These are phyloP conservation scores for Drosophila orosa DNA, from an alignment of 1,140 invertebrate species.

Conservation along the genomic window DNA sequence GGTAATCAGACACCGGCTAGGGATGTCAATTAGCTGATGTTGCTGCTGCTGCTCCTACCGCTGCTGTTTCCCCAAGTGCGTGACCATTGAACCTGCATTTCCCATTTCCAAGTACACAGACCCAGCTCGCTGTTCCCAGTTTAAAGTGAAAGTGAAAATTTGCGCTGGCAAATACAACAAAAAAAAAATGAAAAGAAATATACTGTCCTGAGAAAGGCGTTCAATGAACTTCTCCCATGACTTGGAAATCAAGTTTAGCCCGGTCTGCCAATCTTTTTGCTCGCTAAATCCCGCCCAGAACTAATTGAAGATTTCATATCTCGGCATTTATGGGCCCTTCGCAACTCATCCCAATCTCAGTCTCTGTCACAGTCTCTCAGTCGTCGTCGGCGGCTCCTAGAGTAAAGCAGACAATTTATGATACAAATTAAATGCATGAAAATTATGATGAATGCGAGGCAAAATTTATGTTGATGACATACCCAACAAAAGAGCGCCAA, in stretches of 20 bases:
- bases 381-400: slow-evolving; percentile 34
- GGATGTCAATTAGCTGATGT: slow-evolving; percentile 49
- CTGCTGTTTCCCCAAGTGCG: slow-evolving; percentile 47
- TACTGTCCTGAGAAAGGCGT: slow-evolving; percentile 24
- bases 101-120: slow-evolving; percentile 26
- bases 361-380: slow-evolving; percentile 24
- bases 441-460: slow-evolving; percentile 80
- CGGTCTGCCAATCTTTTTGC: not conserved
- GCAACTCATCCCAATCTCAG: slow-evolving; percentile 47
- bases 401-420: slow-evolving; percentile 69
- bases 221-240: slow-evolving; percentile 27
- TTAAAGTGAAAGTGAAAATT: slow-evolving; percentile 67
- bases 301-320: slow-evolving; percentile 57
- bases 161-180: slow-evolving; percentile 1
- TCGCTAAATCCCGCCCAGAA: slow-evolving; percentile 26
- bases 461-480: slow-evolving; percentile 83
- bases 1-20: slow-evolving; percentile 59
- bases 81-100: slow-evolving; percentile 58
- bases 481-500: slow-evolving; percentile 45
- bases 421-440: slow-evolving; percentile 79
- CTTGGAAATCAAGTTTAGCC: slow-evolving; percentile 18
- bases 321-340: slow-evolving; percentile 34
- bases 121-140: slow-evolving; percentile 8
- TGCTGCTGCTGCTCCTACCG: slow-evolving; percentile 8
- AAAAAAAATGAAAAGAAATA: not conserved